Base-by-base conservation (phyloP, 2,797 vertebrate species). In the Spinibarbus caldwelli region DNA sequence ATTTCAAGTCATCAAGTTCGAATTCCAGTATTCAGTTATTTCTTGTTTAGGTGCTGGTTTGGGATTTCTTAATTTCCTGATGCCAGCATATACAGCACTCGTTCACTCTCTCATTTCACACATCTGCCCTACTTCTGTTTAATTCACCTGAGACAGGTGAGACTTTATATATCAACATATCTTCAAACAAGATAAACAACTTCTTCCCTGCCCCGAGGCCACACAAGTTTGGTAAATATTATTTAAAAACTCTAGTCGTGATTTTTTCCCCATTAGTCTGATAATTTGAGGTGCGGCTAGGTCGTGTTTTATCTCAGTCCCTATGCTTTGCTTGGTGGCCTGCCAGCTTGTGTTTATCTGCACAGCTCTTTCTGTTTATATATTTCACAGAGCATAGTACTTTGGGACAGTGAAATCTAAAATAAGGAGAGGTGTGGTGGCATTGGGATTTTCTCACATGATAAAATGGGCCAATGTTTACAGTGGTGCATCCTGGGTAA, bases 221-320 rank as follows among this genome's bases (percentile, higher is more conserved):
- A 59, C 59, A 75, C 62, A 71, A 49, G 49, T 81, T 47, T 78
- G 31, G 43, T 82, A 71, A 83, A 79, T 73, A 80, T 84, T 78
- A 64, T 34, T 49, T 6, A 54, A 57, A 41, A 57, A 57, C 34
- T 45, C 47, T 36, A 66, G 70, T 82, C 15, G 66, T 68, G 62
- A 85, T 78, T 73, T 86, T 36, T 41, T 49, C 43, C 7, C 29
- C 67, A 79, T 77, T 79, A 78, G 73, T 31, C 54, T 67, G 38
- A 78, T 85, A 72, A 83, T 86, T 80, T 82, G 85, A 86, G 87
- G 79, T 86, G 85, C 85, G 87, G 82, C 73, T 87, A 76, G 62
- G 66, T 84, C 5, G 7, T 67, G 23, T 15, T 83, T 78, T 83
- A 87, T 88, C 87, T 72, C 54, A 79, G 49, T 75, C 68, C 73